Percentiles rank a stretch among this genome's conserved stretches.
Evolutionary conservation across 2,113 vertebrate species (phyloP).

Genomic region (Chamaea fasciata): DNA sequence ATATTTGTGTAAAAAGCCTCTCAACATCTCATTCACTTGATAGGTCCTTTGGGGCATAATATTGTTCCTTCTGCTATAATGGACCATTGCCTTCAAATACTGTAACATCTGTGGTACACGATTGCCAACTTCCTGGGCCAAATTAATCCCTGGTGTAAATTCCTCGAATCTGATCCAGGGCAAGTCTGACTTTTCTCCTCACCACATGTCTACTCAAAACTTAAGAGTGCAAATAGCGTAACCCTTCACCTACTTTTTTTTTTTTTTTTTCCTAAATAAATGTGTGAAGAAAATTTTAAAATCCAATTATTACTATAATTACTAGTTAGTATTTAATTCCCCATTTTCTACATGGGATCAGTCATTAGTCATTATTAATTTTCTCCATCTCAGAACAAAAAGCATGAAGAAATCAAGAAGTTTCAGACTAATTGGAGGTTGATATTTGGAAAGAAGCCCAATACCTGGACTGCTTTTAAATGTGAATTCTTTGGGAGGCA

Average conservation of each 20-base stretch:
- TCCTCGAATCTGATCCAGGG: not conserved
- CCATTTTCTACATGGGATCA: not conserved
- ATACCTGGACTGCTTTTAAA: not conserved
- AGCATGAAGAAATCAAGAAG: not conserved
- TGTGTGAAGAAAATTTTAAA: not conserved
- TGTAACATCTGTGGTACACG: constrained; percentile 43
- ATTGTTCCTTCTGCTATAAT: constrained; percentile 46
- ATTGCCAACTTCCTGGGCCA: constrained; percentile 19
- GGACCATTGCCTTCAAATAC: constrained; percentile 51
- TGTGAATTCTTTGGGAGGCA: not conserved
- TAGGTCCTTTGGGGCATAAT: constrained; percentile 28
- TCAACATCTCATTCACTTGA: constrained; percentile 36
- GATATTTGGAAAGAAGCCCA: not conserved
- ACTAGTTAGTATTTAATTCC: not conserved
- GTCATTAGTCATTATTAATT: not conserved
- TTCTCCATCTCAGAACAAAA: not conserved
- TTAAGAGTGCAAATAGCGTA: not conserved
- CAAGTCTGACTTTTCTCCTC: not conserved
- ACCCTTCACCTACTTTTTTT: not conserved
- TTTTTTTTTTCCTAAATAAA: not conserved
- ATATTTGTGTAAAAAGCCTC: constrained; percentile 20
- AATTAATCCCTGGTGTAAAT: constrained; percentile 17
- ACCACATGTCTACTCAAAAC: not conserved
- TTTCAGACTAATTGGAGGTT: not conserved
- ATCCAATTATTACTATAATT: not conserved